Evolutionary conservation across 2,888 invertebrate genomes (phyloP), one percentile per base, ranked within the genome.

Genomic region (Eristalis pertinax): DNA sequence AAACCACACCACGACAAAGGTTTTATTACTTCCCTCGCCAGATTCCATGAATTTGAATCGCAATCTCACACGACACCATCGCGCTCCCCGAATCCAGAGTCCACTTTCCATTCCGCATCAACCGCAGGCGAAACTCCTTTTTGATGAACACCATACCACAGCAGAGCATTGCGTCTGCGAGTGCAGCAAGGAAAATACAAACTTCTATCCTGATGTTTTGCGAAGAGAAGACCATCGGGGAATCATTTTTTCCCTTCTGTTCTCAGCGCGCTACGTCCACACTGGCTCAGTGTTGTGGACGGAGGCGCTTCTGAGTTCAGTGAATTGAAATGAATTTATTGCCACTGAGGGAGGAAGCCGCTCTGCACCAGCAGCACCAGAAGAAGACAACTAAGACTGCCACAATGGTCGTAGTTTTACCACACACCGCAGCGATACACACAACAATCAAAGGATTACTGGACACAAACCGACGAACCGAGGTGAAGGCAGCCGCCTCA

Each of bases 301-400:
- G 19, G 32, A 32, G 32, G 50, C 41, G 62, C 43, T 79, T 67
- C 76, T 64, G 63, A 68, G 76, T 65, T 80, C 79, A 73, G 79
- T 87, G 79, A 50, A 87, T 80, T 84, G 79, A 83, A 87, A 87
- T 80, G 64, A 87, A 87, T 87, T 84, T 87, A 87, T 83, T 76
- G 76, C 73, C 72, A 73, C 72, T 83, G 76, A 60, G 26, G 62
- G 67, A 26, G 75, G 73, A 8, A 35, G 41, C 60, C 10, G 19
- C n/a, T 38, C 10, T 1, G 32, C 32, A 10, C 32, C 32, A 32
- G 69, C 67, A 43, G 19, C 4, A 35, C 1, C n/a, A 60, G 60
- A 50, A 60, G 79, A 79, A 63, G 68, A 68, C 50, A 38, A 75
- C 70, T 32, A 32, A 32, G 32, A 32, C 32, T 10, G 32, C 8